These are phyloP conservation scores for Xiphydria camelus DNA, from an alignment of 2,888 invertebrate species.

Conservation along the genomic window DNA sequence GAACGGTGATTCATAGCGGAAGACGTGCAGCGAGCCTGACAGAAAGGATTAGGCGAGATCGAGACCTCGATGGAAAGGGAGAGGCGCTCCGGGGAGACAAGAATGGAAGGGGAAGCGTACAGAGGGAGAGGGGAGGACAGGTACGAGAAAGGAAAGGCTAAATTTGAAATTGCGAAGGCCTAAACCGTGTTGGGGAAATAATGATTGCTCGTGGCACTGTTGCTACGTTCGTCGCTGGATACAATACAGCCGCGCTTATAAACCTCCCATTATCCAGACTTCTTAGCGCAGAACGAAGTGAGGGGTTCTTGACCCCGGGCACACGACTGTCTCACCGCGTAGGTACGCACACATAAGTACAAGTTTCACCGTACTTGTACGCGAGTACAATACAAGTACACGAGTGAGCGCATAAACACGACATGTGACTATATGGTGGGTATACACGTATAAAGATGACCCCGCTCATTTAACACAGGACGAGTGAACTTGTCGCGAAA, in stretches of 20 bases:
- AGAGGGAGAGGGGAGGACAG: background rate
- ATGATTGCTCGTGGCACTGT: background rate
- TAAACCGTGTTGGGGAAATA: background rate
- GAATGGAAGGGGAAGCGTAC: no score
- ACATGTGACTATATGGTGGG: no score
- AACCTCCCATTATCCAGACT: constrained; percentile 17
- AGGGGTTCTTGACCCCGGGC: constrained; percentile 33
- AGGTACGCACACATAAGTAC: no score
- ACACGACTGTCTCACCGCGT: constrained; percentile 2
- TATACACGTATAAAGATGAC: no score
- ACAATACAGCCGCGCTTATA: constrained; percentile 8
- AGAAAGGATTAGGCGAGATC: background rate
- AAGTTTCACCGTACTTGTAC: no score
- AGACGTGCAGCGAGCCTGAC: background rate
- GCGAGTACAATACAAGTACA: no score
- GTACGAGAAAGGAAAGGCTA: background rate
- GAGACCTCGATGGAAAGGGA: background rate
- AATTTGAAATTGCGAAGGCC: background rate
- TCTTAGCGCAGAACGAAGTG: constrained; percentile 25
- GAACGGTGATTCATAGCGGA: background rate
- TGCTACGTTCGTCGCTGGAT: background rate
- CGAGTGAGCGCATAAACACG: no score
- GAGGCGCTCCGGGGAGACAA: background rate
- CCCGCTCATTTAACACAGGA: no score
- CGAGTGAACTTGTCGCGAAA: no score